Percentiles rank a stretch among this genome's conserved stretches.
These are phyloP conservation scores for Myodes glareolus DNA, from an alignment of 2,113 vertebrate genomes.

Conservation along the genomic window DNA sequence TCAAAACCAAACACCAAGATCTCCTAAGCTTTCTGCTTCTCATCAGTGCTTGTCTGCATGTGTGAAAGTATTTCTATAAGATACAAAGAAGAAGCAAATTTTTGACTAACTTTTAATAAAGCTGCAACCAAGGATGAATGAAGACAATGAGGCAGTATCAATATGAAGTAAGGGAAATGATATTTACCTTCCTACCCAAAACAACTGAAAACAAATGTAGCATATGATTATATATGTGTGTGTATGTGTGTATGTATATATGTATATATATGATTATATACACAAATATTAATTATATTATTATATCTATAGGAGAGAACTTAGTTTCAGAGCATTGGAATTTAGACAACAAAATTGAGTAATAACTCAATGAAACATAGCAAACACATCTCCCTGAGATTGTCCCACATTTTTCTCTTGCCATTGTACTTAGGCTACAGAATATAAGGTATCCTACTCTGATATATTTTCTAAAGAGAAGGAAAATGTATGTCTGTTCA, in stretches of 20 bases:
- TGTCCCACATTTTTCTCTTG: background rate
- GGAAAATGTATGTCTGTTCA: background rate
- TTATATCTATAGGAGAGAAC: background rate
- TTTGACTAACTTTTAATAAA: background rate
- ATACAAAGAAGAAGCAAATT: background rate
- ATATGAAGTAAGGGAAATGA: background rate
- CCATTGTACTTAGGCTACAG: background rate
- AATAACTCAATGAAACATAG: background rate
- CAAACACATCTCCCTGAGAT: background rate
- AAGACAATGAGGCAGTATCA: background rate
- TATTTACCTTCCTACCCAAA: background rate
- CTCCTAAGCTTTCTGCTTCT: background rate
- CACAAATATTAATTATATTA: background rate
- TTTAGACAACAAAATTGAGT: background rate
- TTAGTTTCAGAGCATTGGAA: background rate
- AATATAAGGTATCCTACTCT: background rate
- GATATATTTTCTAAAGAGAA: slow-evolving; percentile 16
- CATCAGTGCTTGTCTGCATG: background rate
- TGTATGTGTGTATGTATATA: too few species aligned
- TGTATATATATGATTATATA: background rate
- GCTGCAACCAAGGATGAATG: background rate
- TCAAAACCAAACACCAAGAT: background rate
- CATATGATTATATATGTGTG: background rate
- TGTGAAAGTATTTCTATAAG: slow-evolving; percentile 8
- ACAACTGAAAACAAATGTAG: background rate